Evolutionary conservation across 2,113 vertebrate genomes (phyloP).

Genomic region (Oreochromis tanganicae): DNA sequence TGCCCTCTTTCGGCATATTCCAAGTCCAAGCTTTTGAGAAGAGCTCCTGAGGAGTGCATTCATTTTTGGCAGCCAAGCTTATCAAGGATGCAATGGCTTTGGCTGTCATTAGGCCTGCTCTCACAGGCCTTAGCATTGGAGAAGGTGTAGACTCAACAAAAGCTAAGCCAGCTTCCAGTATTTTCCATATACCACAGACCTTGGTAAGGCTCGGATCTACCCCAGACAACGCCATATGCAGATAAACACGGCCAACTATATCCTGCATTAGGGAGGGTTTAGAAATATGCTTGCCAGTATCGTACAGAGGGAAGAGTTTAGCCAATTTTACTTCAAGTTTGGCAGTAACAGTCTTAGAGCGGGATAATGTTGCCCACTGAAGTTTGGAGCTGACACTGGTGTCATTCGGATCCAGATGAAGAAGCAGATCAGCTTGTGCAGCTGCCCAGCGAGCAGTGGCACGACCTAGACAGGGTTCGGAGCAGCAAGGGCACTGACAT

Average conservation of each 20-base stretch:
- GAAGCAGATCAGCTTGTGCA: slow-evolving; percentile 53
- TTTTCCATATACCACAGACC: slow-evolving; percentile 57
- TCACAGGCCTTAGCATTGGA: slow-evolving; percentile 64
- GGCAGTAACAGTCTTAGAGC: slow-evolving; percentile 49
- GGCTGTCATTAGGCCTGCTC: slow-evolving; percentile 72
- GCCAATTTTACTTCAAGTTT: slow-evolving; percentile 50
- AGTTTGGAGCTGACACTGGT: slow-evolving; percentile 50
- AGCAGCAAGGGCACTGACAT: slow-evolving; percentile 80
- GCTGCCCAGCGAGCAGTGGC: slow-evolving; percentile 80
- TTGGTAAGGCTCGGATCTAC: slow-evolving; percentile 37
- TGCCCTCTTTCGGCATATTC: slow-evolving; percentile 41
- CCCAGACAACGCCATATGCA: slow-evolving; percentile 66
- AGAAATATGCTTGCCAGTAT: neutral
- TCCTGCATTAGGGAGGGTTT: slow-evolving; percentile 64
- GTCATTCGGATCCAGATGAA: slow-evolving; percentile 39
- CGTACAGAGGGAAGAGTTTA: neutral
- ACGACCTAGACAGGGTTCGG: slow-evolving; percentile 69
- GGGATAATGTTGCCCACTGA: slow-evolving; percentile 51
- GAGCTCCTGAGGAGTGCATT: slow-evolving; percentile 53
- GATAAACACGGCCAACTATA: slow-evolving; percentile 71
- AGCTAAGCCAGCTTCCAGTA: slow-evolving; percentile 74
- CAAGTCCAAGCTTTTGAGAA: slow-evolving; percentile 76
- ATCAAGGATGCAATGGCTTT: slow-evolving; percentile 70
- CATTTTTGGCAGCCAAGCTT: slow-evolving; percentile 51
- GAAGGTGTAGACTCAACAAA: slow-evolving; percentile 60